phyloP scores from a whole-genome alignment of 1,140 invertebrate genomes.

The Drosophila ananassae region DNA sequence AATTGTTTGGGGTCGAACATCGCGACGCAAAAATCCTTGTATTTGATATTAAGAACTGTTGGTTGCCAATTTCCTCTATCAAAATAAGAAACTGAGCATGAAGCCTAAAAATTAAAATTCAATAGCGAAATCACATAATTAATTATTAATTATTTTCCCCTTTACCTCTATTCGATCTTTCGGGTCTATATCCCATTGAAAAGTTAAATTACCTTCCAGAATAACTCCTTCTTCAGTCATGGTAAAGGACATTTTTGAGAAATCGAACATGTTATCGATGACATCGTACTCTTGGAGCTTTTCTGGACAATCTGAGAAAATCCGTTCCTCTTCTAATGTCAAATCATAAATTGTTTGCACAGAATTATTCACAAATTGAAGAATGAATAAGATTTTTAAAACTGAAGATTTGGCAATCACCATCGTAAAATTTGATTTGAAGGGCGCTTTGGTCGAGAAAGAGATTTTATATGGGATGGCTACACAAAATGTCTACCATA shows the following conservation, averaged over 20 bases:
- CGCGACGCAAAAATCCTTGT: background rate
- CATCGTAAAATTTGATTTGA: background rate
- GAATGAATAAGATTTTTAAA: background rate
- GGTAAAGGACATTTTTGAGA: background rate
- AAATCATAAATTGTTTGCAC: background rate
- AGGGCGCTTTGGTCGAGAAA: background rate
- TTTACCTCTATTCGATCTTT: slow-evolving; percentile 1
- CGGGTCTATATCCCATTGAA: background rate
- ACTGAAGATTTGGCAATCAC: background rate
- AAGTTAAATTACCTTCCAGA: background rate
- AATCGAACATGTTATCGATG: background rate
- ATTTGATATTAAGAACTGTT: background rate
- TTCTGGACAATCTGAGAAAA: background rate
- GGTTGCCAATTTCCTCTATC: background rate
- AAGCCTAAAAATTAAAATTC: background rate
- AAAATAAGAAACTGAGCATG: background rate
- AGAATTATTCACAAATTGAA: background rate
- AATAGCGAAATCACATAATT: too few species aligned
- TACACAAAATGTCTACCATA: background rate
- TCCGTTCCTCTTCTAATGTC: background rate
- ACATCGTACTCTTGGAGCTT: background rate
- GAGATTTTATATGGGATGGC: background rate
- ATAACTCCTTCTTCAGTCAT: background rate
- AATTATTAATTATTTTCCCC: too few species aligned
- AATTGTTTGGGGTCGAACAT: background rate